Base-by-base conservation (phyloP, 2,113 vertebrate genomes). In the Sminthopsis crassicaudata region DNA sequence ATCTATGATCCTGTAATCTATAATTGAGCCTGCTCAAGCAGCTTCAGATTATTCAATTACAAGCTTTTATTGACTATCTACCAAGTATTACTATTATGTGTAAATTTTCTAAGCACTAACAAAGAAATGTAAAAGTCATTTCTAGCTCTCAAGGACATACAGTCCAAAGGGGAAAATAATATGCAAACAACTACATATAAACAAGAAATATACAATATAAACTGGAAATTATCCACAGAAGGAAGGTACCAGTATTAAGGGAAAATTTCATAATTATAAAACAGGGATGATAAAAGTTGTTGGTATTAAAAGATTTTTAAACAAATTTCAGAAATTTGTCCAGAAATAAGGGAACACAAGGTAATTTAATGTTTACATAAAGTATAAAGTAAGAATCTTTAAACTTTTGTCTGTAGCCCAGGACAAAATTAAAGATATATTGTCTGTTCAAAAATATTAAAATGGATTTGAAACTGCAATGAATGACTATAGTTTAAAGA, bases 281-380 rank as follows among this genome's bases (percentile, higher is more conserved):
- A 55, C 10, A 42, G 14, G 67, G 8, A 67, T 54, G 91, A 96
- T 67, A 91, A 89, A 7, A 16, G 91, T 54, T 46, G 12, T 24
- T 91, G 60, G 51, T 42, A 27, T 95, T 91, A 42, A n/a, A 94
- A 53, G 53, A 93, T 76, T 93, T 94, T 97, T 50, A 93, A 94
- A 57, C 53, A 91, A 0, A 26, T 89, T 48, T 90, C 23, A 95
- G 53, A 95, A 97, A 91, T 1, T 84, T 50, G 95, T 91, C 67
- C 53, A 84, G 67, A 84, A 42, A 22, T 42, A 84, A 22, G 67
- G 60, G 67, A 84, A 84, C 36, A 84, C 67, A n/a, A 36, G 36
- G 36, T 76, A 76, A 30, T 76, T 76, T n/a, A 92, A 95, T 92
- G 60, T 92, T 92, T 57, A 84, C 8, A 84, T 51, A 89, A 53